A percentile compares a stretch with the other conserved stretches of the same genome.
phyloP scores from a whole-genome alignment of 2,797 vertebrate genomes.

The Phyllotis vaccarum region DNA sequence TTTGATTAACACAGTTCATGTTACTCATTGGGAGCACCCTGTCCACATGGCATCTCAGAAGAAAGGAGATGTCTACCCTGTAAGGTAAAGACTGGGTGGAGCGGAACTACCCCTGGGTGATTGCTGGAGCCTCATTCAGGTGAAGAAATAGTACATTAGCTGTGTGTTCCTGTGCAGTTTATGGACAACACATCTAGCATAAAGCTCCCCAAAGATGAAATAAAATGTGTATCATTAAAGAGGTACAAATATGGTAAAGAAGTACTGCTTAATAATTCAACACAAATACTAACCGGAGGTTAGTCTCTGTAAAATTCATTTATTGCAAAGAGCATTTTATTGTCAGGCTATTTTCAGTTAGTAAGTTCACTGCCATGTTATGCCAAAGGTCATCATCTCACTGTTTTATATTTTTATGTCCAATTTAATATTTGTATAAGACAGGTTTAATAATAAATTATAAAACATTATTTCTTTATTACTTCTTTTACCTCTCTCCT shows the following conservation, averaged over 20 bases:
- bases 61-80: neutral
- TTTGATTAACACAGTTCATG: neutral
- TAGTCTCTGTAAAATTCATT: slow-evolving; percentile 38
- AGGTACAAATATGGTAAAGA: neutral
- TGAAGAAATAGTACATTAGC: neutral
- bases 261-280: slow-evolving; percentile 39
- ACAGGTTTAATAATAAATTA: slow-evolving; percentile 33
- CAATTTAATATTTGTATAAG: slow-evolving; percentile 55
- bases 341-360: slow-evolving; percentile 13
- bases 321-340: slow-evolving; percentile 31
- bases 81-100: neutral
- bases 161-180: neutral
- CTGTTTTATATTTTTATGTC: slow-evolving; percentile 61
- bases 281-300: neutral
- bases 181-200: too few species aligned
- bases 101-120: too few species aligned
- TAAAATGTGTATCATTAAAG: neutral
- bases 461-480: slow-evolving; percentile 56
- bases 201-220: neutral
- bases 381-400: slow-evolving; percentile 50
- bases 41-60: neutral
- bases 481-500: neutral
- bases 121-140: neutral
- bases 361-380: slow-evolving; percentile 55
- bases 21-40: neutral